Evolutionary conservation across 2,113 vertebrate species (phyloP).

Genomic region (Anseranas semipalmata): DNA sequence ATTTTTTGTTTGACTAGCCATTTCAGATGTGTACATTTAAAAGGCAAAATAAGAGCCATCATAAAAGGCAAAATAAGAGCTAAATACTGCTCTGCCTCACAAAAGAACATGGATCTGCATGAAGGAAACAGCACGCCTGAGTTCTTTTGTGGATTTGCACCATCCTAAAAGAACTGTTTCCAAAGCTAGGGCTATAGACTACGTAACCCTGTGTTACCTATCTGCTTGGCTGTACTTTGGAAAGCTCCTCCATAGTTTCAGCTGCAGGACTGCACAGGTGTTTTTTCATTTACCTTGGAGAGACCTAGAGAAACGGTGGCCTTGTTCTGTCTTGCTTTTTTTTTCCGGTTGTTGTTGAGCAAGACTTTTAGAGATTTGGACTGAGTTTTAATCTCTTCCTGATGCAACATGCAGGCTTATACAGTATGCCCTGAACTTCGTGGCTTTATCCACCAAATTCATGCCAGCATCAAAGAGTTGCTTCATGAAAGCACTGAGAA

Average conservation of each 20-base stretch:
- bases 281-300: background rate
- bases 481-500: background rate
- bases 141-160: background rate
- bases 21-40: background rate
- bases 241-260: background rate
- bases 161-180: background rate
- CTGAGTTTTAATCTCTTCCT: background rate
- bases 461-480: background rate
- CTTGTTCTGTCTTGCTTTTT: background rate
- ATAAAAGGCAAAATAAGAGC: background rate
- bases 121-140: background rate
- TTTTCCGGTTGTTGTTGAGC: background rate
- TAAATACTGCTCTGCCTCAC: background rate
- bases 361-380: background rate
- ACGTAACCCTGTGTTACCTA: no score
- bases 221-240: background rate
- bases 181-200: background rate
- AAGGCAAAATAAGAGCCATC: background rate
- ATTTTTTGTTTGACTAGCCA: background rate
- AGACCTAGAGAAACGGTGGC: background rate
- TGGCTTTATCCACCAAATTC: background rate
- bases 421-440: background rate
- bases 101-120: background rate
- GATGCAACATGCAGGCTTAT: background rate
- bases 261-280: accelerated